phyloP scores from a whole-genome alignment of 1,140 invertebrate species.

The Hirudo medicinalis region DNA sequence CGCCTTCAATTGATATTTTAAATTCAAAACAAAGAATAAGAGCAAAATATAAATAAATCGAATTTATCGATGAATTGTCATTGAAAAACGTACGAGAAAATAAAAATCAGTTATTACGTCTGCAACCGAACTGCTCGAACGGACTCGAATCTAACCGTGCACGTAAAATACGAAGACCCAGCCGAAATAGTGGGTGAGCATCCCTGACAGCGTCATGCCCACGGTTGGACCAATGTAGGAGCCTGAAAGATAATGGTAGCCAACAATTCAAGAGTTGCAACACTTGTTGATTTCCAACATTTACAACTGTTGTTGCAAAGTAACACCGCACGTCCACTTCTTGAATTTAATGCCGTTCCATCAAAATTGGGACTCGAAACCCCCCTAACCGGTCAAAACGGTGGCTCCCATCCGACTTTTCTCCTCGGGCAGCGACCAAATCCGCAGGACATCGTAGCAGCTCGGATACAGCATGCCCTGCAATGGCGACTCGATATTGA shows the following conservation, averaged over 20 bases:
- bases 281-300: too few species aligned
- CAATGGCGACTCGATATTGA: conserved; percentile 19
- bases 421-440: conserved; percentile 23
- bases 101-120: too few species aligned
- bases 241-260: conserved; percentile 25
- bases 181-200: conserved; percentile 29
- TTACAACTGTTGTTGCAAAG: too few species aligned
- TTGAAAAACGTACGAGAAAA: too few species aligned
- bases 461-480: conserved; percentile 23
- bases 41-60: too few species aligned
- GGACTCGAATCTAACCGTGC: conserved; percentile 18
- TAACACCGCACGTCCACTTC: too few species aligned
- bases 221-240: conserved; percentile 33
- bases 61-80: too few species aligned
- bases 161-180: conserved; percentile 26
- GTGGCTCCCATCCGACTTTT: conserved; percentile 22
- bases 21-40: too few species aligned
- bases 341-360: too few species aligned
- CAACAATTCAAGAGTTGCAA: background rate
- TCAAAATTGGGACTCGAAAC: too few species aligned
- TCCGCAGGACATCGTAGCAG: conserved; percentile 23
- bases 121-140: background rate
- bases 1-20: too few species aligned
- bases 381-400: conserved; percentile 23
- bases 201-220: conserved; percentile 32